phyloP scores from a whole-genome alignment of 2,888 invertebrate genomes.

The Agonopterix heracliana region DNA sequence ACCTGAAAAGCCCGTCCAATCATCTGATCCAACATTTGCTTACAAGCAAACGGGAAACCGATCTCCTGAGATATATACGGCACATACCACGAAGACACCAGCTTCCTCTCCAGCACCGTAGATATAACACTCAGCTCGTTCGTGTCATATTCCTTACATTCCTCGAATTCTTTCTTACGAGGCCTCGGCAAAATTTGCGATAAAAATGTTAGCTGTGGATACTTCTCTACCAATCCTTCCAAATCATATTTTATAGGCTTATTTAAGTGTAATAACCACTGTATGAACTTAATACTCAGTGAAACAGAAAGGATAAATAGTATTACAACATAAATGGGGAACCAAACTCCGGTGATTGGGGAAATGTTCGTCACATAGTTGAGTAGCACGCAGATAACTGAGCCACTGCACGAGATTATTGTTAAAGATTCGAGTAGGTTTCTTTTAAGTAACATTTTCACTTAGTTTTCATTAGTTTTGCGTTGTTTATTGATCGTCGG shows the following conservation, averaged over 20 bases:
- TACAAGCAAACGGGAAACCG: constrained; percentile 69
- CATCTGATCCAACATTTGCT: constrained; percentile 69
- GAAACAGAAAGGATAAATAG: constrained; percentile 61
- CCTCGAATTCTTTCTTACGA: constrained; percentile 18
- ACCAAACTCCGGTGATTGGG: constrained; percentile 58
- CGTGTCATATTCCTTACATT: constrained; percentile 58
- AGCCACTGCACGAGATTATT: constrained; percentile 43
- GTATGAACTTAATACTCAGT: constrained; percentile 69
- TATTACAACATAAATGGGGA: constrained; percentile 51
- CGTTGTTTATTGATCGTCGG: not conserved
- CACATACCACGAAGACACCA: constrained; percentile 70
- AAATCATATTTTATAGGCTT: constrained; percentile 67
- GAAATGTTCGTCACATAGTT: constrained; percentile 60
- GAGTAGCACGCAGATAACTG: constrained; percentile 44
- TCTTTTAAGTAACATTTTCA: constrained; percentile 50
- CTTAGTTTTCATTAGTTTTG: not conserved
- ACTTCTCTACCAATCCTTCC: constrained; percentile 35
- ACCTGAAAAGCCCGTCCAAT: constrained; percentile 67
- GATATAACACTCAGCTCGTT: constrained; percentile 66
- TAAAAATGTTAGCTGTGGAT: constrained; percentile 40
- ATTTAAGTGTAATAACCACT: constrained; percentile 69
- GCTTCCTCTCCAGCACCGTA: constrained; percentile 57
- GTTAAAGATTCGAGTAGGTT: constrained; percentile 52
- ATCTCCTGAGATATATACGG: constrained; percentile 67
- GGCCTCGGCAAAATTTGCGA: constrained; percentile 32